Conservation (phyloP, 2,888 invertebrate genomes). For the Philhelius pedissequus region DNA sequence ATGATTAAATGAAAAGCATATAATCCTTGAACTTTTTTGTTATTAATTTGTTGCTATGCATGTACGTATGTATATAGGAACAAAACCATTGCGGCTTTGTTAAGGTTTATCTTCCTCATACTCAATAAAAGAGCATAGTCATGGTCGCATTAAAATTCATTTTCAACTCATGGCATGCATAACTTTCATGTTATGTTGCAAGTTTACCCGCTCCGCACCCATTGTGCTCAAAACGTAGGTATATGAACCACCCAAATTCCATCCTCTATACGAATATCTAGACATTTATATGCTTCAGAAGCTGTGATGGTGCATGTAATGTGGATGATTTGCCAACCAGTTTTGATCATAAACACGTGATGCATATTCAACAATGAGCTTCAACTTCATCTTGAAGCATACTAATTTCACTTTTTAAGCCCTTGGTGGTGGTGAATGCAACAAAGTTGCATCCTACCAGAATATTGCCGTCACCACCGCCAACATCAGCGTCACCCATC, state of each 20-base stretch:
- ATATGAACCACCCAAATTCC: background rate
- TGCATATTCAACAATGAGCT: constrained; percentile 39
- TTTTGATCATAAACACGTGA: constrained; percentile 2
- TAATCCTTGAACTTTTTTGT: too few species aligned
- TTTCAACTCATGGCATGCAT: background rate
- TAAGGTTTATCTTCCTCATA: background rate
- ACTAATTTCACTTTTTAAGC: constrained; percentile 63
- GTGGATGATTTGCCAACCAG: constrained; percentile 5
- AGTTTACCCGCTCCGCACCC: background rate
- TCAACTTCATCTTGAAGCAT: constrained; percentile 26
- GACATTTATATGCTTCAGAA: background rate
- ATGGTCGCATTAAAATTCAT: background rate
- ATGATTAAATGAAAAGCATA: too few species aligned
- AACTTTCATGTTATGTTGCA: constrained; percentile 9
- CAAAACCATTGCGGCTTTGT: background rate
- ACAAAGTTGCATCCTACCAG: constrained; percentile 32
- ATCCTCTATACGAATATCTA: background rate
- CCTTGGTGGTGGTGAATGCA: constrained; percentile 32
- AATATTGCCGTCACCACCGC: background rate
- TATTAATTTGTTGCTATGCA: too few species aligned
- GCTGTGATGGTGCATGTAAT: constrained; percentile 10
- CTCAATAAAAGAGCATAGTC: background rate
- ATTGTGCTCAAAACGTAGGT: background rate
- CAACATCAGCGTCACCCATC: background rate
- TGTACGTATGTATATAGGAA: too few species aligned